Percentiles rank a stretch among this genome's conserved stretches.
Evolutionary conservation across 1,140 invertebrate genomes (phyloP).

Genomic region (Sitobion miscanthi): DNA sequence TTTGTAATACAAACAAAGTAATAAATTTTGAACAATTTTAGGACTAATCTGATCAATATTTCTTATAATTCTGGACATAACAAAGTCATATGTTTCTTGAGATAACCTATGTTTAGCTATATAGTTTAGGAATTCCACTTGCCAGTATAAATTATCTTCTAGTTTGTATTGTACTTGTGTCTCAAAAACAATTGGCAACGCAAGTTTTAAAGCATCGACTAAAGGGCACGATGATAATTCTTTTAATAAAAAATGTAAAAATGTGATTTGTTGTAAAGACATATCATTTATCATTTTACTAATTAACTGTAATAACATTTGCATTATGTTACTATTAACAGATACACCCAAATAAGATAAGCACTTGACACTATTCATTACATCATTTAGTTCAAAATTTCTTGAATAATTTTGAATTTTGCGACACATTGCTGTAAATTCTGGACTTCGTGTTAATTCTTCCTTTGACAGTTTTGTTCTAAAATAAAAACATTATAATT

Average conservation of each 20-base stretch:
- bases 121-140: slow-evolving; percentile 66
- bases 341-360: slow-evolving; percentile 67
- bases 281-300: slow-evolving; percentile 69
- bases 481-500: slow-evolving; percentile 52
- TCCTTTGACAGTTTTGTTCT: slow-evolving; percentile 59
- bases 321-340: slow-evolving; percentile 66
- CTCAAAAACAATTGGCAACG: slow-evolving; percentile 71
- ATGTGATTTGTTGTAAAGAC: slow-evolving; percentile 68
- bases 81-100: slow-evolving; percentile 61
- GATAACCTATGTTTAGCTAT: slow-evolving; percentile 65
- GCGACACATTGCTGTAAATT: slow-evolving; percentile 65
- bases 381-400: slow-evolving; percentile 65
- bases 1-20: background rate
- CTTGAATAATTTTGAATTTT: slow-evolving; percentile 66
- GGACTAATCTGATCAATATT: slow-evolving; percentile 40
- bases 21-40: slow-evolving; percentile 6
- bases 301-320: slow-evolving; percentile 70
- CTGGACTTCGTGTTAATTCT: slow-evolving; percentile 60
- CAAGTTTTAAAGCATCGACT: slow-evolving; percentile 68
- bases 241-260: slow-evolving; percentile 67
- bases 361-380: slow-evolving; percentile 67
- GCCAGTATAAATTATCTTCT: slow-evolving; percentile 64
- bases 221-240: slow-evolving; percentile 65
- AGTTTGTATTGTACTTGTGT: slow-evolving; percentile 66
- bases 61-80: slow-evolving; percentile 54